Conservation (phyloP, 2,113 vertebrate species). For the Sisor rabdophorus region DNA sequence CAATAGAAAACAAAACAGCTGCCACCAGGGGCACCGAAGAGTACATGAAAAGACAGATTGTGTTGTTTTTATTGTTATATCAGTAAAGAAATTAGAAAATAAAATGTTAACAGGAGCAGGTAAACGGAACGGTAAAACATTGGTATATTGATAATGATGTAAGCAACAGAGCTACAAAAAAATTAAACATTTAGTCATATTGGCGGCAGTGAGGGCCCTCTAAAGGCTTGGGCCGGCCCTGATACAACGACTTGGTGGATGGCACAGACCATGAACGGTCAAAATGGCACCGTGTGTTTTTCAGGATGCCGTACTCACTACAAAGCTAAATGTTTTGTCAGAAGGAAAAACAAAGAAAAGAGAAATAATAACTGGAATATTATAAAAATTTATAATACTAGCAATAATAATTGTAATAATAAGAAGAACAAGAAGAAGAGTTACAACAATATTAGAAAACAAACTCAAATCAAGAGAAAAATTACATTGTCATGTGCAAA, state of each 20-base stretch:
- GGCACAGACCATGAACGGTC: constrained; percentile 50
- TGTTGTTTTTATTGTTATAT: no score
- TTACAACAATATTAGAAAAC: constrained; percentile 35
- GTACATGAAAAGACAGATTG: no score
- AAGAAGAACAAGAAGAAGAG: constrained; percentile 19
- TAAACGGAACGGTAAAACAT: no score
- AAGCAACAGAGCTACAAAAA: no score
- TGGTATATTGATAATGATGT: no score
- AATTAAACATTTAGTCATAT: no score
- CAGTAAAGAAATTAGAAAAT: no score
- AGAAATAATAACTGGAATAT: constrained; percentile 47
- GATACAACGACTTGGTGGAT: constrained; percentile 49
- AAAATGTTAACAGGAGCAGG: no score
- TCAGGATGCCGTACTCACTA: constrained; percentile 49
- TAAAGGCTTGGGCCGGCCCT: no score
- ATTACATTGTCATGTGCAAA: constrained; percentile 22
- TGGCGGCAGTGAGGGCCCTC: no score
- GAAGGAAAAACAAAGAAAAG: constrained; percentile 47
- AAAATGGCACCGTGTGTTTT: constrained; percentile 47
- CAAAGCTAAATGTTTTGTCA: constrained; percentile 42
- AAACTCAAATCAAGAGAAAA: constrained; percentile 36
- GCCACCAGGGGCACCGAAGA: no score
- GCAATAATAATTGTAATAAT: constrained; percentile 41
- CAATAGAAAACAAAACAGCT: no score
- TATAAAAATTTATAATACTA: constrained; percentile 50